Percentiles rank a stretch among this genome's conserved stretches.
phyloP scores from a whole-genome alignment of 2,888 invertebrate species.

The Pollenia griseotomentosa region DNA sequence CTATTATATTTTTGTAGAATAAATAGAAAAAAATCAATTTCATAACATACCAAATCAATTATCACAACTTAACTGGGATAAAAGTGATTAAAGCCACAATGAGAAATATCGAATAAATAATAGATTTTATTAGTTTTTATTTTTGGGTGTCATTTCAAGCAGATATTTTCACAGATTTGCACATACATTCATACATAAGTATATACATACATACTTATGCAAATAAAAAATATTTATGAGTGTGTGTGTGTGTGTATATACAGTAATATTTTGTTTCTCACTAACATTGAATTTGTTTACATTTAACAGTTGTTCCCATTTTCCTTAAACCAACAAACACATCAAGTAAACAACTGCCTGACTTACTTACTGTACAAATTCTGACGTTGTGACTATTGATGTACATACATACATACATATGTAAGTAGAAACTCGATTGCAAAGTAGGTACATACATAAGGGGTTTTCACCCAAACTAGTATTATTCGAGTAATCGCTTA shows the following conservation, averaged over 20 bases:
- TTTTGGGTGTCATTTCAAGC: background rate
- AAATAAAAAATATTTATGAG: background rate
- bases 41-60: conserved; percentile 26
- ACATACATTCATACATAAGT: background rate
- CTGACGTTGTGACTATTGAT: background rate
- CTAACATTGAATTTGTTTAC: conserved; percentile 52
- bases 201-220: background rate
- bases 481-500: too few relatives aligned
- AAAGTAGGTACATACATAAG: background rate
- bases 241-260: background rate
- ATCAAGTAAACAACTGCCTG: conserved; percentile 6
- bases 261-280: conserved; percentile 54
- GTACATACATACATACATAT: too few relatives aligned
- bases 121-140: background rate
- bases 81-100: conserved; percentile 36
- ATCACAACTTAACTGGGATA: conserved; percentile 30
- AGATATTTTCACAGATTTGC: conserved; percentile 23
- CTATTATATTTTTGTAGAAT: background rate
- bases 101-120: conserved; percentile 54
- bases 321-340: conserved; percentile 57
- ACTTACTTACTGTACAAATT: background rate
- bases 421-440: background rate
- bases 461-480: background rate
- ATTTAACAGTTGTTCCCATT: conserved; percentile 60
- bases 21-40: background rate